Conservation (phyloP, 2,113 vertebrate genomes). For the Ceyx melanurus region DNA sequence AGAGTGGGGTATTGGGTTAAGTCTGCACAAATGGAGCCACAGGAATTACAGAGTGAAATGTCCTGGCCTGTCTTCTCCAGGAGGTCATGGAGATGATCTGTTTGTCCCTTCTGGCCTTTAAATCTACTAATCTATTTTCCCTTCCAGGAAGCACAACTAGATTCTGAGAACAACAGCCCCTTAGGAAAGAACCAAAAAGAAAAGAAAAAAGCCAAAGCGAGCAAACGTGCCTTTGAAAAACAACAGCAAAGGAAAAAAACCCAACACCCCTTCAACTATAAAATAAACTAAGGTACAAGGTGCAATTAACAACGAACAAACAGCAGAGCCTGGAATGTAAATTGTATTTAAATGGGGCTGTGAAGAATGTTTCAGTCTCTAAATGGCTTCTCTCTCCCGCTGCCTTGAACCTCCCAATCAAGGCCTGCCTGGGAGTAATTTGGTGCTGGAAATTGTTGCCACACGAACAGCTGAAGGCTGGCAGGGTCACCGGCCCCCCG, state of each 20-base stretch:
- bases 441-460: constrained; percentile 93
- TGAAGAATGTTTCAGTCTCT: constrained; percentile 61
- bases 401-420: constrained; percentile 62
- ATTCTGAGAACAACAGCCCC: constrained; percentile 50
- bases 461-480: constrained; percentile 85
- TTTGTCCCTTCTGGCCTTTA: constrained; percentile 61
- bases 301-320: constrained; percentile 71
- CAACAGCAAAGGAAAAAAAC: constrained; percentile 41
- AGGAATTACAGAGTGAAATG: constrained; percentile 34
- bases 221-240: constrained; percentile 39
- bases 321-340: constrained; percentile 68
- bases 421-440: constrained; percentile 87
- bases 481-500: constrained; percentile 86
- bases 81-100: constrained; percentile 54
- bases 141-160: constrained; percentile 44
- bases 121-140: constrained; percentile 63
- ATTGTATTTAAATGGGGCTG: constrained; percentile 72
- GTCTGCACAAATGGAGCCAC: constrained; percentile 26
- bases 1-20: background rate
- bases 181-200: background rate
- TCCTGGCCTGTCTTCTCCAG: constrained; percentile 39
- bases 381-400: constrained; percentile 63
- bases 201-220: background rate
- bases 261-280: constrained; percentile 23
- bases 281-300: constrained; percentile 66